Evolutionary conservation across 2,888 invertebrate species (phyloP).

Genomic region (Nesidiocoris tenuis): DNA sequence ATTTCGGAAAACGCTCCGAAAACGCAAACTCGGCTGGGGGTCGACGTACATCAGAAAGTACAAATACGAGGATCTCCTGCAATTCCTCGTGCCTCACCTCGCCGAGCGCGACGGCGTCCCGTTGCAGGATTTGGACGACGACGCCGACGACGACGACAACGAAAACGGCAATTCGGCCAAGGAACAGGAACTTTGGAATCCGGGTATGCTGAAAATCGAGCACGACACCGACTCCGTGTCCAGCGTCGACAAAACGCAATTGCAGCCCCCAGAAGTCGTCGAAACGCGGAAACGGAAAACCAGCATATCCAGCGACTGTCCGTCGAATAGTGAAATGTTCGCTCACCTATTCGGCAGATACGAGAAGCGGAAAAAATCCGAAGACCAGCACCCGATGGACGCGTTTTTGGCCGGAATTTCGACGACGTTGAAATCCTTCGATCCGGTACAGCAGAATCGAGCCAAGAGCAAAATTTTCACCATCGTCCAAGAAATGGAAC

Average conservation of each 20-base stretch:
- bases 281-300: not conserved
- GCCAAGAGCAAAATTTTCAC: slow-evolving; percentile 48
- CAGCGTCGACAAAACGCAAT: not conserved
- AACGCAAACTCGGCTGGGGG: not conserved
- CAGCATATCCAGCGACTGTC: not conserved
- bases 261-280: not conserved
- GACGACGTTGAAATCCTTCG: slow-evolving; percentile 47
- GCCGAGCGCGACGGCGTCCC: not conserved
- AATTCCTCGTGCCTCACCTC: slow-evolving; percentile 27
- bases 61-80: slow-evolving; percentile 23
- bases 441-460: slow-evolving; percentile 45
- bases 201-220: not conserved
- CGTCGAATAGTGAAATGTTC: not conserved
- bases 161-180: not conserved
- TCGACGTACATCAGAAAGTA: slow-evolving; percentile 27
- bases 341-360: not conserved
- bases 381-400: slow-evolving; percentile 48
- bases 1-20: not conserved
- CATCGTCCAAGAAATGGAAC: slow-evolving; percentile 46
- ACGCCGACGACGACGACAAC: not conserved
- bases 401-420: slow-evolving; percentile 49
- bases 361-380: not conserved
- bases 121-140: not conserved
- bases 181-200: not conserved
- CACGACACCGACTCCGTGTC: not conserved